Base-by-base conservation (phyloP, 2,888 invertebrate genomes). In the Melieria omissa region DNA sequence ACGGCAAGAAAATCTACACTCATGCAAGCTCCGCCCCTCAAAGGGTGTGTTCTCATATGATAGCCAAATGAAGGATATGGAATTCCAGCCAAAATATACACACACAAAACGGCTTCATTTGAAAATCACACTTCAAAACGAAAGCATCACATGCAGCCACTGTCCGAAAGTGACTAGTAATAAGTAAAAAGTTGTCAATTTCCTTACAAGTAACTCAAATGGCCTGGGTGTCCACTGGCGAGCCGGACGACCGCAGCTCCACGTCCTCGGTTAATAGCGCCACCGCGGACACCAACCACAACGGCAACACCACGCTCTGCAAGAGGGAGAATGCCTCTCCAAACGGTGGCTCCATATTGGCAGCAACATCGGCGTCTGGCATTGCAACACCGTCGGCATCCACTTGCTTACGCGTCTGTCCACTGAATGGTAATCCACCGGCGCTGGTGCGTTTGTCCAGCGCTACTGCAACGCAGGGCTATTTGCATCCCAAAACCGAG, bases 401-500 rank as follows among this genome's bases (percentile, higher is more conserved):
- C 9, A 46, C 12, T 14, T 47, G 64, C 61, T 14, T 41, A 42
- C 14, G 55, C 14, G n/a, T 14, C 41, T 52, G 9, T 44, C 41
- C 66, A 52, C 71, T 45, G 12, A 74, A 72, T 69, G 73, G 75
- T 4, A 73, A 75, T 60, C 76, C 75, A 1, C 74, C 74, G 8
- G 76, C 75, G 7, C 68, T 78, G 49, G 72, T 75, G 49, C 73
- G 69, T 10, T 60, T 62, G 54, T 42, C 62, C 4, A 14, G 8
- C 14, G 16, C 49, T 14, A 14, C 46, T 12, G 41, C 47, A 8
- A 29, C 54, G 8, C 65, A 65, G 8, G 12, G 44, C 0, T 62
- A 67, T 60, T 68, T 80, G 52, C 83, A 84, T 73, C 79, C 82
- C 10, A 85, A 85, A 70, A 80, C 82, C 4, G 86, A 86, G 66